A percentile compares a stretch with the other conserved stretches of the same genome.
phyloP scores from a whole-genome alignment of 2,113 vertebrate species.

The Anguilla rostrata region DNA sequence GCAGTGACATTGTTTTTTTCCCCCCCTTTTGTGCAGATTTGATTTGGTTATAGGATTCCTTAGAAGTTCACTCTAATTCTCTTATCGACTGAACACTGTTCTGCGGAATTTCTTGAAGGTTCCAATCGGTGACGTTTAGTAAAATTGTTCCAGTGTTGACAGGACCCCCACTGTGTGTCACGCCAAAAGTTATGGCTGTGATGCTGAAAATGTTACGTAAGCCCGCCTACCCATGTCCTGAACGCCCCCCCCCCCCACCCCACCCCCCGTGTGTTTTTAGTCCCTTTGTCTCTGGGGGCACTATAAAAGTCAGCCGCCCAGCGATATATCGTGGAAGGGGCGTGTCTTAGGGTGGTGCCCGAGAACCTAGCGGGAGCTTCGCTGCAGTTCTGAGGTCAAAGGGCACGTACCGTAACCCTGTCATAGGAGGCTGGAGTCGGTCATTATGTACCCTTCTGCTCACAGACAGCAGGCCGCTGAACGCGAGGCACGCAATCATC shows the following conservation, averaged over 20 bases:
- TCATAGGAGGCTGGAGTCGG: neutral
- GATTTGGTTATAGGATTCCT: neutral
- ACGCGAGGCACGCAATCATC: neutral
- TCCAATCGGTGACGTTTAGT: too few relatives aligned
- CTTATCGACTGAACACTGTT: neutral
- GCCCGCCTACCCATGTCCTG: neutral
- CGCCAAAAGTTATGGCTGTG: neutral
- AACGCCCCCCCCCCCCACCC: neutral
- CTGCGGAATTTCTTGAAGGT: neutral
- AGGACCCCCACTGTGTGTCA: neutral
- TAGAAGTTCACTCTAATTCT: neutral
- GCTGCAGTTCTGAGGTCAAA: neutral
- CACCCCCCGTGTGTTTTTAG: neutral
- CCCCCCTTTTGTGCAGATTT: too few relatives aligned
- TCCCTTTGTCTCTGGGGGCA: neutral
- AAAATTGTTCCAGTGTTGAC: neutral
- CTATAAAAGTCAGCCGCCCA: neutral
- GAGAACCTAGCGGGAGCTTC: neutral
- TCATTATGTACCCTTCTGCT: neutral
- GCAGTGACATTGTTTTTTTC: neutral
- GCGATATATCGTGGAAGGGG: neutral
- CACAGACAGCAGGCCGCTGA: neutral
- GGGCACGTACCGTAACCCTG: neutral
- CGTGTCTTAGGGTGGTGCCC: neutral
- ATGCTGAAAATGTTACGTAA: neutral